These are phyloP conservation scores for Globia sparganii DNA, from an alignment of 2,888 invertebrate genomes.

Conservation along the genomic window DNA sequence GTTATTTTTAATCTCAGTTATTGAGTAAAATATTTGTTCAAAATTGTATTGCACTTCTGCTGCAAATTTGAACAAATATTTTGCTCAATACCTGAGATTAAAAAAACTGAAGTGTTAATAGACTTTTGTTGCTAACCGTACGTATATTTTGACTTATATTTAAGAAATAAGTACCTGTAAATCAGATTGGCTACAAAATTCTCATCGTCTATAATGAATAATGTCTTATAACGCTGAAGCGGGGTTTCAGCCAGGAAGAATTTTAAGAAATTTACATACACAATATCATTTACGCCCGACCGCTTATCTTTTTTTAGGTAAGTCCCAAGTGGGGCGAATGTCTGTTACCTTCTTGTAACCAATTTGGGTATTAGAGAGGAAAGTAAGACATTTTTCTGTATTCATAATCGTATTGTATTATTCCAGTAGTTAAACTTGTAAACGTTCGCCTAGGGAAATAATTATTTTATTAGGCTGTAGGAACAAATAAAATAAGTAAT, in stretches of 20 bases:
- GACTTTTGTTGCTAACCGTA: too few relatives aligned
- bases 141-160: too few relatives aligned
- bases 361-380: conserved; percentile 29
- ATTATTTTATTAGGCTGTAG: neutral
- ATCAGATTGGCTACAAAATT: too few relatives aligned
- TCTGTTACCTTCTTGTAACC: conserved; percentile 26
- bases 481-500: neutral
- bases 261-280: conserved; percentile 33
- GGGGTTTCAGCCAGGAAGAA: neutral
- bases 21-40: too few relatives aligned
- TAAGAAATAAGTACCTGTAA: too few relatives aligned
- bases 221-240: neutral
- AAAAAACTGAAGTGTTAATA: too few relatives aligned
- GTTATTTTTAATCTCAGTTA: too few relatives aligned
- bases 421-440: conserved; percentile 13
- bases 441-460: conserved; percentile 18
- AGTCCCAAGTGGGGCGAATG: conserved; percentile 18
- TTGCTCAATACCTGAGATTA: too few relatives aligned
- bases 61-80: too few relatives aligned
- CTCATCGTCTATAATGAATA: conserved; percentile 13
- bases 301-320: conserved; percentile 38
- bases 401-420: conserved; percentile 22
- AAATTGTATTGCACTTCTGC: too few relatives aligned
- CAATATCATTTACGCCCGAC: conserved; percentile 22
- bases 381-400: conserved; percentile 14